A percentile compares a stretch with the other conserved stretches of the same genome.
Evolutionary conservation across 2,113 vertebrate species (phyloP).

Genomic region (Baryphthengus martii): DNA sequence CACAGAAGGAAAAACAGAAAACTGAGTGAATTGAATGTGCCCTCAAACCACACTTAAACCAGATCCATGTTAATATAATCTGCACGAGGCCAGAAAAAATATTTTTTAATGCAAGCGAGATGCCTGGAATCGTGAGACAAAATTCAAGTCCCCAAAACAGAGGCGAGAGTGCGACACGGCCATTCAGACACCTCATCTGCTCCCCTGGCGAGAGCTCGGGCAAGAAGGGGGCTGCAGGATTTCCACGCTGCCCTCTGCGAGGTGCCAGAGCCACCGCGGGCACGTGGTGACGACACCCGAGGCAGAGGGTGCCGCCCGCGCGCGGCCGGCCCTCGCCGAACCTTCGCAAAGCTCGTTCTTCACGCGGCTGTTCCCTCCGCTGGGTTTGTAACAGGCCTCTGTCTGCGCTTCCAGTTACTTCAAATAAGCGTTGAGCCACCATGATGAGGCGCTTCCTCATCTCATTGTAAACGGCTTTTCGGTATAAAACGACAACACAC

Average conservation of each 20-base stretch:
- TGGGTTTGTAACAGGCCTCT: neutral
- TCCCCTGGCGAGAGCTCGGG: neutral
- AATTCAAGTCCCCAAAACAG: neutral
- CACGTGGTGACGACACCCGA: fast-evolving
- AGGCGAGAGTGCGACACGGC: neutral
- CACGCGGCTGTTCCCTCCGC: fast-evolving
- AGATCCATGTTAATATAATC: neutral
- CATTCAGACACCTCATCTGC: neutral
- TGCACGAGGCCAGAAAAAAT: neutral
- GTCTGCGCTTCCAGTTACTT: neutral
- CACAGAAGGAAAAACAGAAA: neutral
- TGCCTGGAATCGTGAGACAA: neutral
- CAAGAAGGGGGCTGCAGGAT: neutral
- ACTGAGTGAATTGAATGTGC: neutral
- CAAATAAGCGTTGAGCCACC: neutral
- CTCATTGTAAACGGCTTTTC: neutral
- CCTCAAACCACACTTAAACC: neutral
- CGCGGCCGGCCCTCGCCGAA: neutral
- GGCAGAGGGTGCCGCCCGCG: fast-evolving
- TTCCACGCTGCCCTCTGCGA: neutral
- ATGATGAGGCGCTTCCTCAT: neutral
- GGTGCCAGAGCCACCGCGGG: neutral
- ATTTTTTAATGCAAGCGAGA: neutral
- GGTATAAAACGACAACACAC: neutral
- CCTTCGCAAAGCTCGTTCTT: fast-evolving